Evolutionary conservation across 2,113 vertebrate genomes (phyloP).

Genomic region (Pithys albifrons): DNA sequence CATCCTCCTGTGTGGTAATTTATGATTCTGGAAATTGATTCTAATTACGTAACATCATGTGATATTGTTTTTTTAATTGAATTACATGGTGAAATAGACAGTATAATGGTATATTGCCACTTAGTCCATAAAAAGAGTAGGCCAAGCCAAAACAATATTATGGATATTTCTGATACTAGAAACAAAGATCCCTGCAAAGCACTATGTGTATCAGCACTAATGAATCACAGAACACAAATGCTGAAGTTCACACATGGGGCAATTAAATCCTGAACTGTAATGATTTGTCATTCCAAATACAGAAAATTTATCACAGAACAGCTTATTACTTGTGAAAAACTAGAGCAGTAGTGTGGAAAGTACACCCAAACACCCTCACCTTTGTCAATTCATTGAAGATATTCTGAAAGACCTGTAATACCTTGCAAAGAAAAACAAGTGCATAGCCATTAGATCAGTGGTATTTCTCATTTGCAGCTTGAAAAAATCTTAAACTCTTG

Average conservation of each 20-base stretch:
- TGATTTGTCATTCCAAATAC: background rate
- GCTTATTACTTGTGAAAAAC: background rate
- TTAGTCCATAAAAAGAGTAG: background rate
- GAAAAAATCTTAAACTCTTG: background rate
- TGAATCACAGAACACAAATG: background rate
- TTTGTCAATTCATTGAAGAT: background rate
- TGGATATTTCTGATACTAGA: background rate
- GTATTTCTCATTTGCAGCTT: background rate
- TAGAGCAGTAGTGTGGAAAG: background rate
- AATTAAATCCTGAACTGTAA: background rate
- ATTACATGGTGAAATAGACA: background rate
- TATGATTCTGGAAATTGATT: background rate
- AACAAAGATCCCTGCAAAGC: background rate
- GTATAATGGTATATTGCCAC: background rate
- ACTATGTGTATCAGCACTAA: background rate
- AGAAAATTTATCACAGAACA: background rate
- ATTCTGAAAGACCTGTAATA: conserved; percentile 7
- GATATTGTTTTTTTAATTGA: background rate
- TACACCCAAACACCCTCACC: background rate
- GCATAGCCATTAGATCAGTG: background rate
- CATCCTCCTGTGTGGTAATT: background rate
- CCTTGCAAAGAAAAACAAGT: background rate
- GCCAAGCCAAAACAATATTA: background rate
- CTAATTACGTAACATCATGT: background rate
- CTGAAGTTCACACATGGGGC: background rate